These are phyloP conservation scores for Nemotelus pantherinus DNA, from an alignment of 2,888 invertebrate genomes.

Conservation along the genomic window DNA sequence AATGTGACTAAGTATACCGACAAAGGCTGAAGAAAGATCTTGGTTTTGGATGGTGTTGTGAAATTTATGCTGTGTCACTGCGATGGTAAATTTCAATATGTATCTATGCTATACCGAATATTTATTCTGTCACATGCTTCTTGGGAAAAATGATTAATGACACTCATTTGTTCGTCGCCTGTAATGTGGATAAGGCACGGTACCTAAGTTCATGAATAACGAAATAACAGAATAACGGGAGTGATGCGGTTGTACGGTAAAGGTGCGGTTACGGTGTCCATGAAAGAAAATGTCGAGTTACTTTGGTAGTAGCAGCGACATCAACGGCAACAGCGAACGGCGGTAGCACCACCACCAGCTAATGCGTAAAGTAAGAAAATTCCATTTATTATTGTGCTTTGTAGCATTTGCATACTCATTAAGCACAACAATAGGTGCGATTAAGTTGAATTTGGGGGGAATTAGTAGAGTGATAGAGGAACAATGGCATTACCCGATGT, in stretches of 20 bases:
- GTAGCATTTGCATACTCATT: conserved; percentile 42
- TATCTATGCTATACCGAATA: conserved; percentile 37
- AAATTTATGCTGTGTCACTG: conserved; percentile 40
- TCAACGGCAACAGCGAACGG: too few relatives aligned
- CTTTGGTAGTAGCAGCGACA: background rate
- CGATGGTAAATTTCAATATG: conserved; percentile 39
- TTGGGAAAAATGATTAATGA: conserved; percentile 40
- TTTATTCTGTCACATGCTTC: conserved; percentile 40
- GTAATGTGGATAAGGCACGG: conserved; percentile 40
- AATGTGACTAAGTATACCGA: conserved; percentile 16
- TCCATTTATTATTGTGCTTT: conserved; percentile 37
- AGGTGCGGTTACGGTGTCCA: conserved; percentile 13
- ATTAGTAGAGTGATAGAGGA: conserved; percentile 30
- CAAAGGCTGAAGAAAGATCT: conserved; percentile 6
- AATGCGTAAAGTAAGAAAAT: conserved; percentile 33
- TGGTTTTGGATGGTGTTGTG: background rate
- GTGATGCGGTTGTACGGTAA: background rate
- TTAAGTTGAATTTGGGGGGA: conserved; percentile 32
- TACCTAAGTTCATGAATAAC: conserved; percentile 8
- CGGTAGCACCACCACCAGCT: background rate
- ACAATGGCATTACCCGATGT: conserved; percentile 19
- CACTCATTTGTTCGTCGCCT: conserved; percentile 37
- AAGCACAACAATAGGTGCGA: conserved; percentile 37
- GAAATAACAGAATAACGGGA: background rate
- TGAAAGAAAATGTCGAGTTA: conserved; percentile 31